Conservation (phyloP, 2,113 vertebrate genomes). For the Melanocharis versteri region DNA sequence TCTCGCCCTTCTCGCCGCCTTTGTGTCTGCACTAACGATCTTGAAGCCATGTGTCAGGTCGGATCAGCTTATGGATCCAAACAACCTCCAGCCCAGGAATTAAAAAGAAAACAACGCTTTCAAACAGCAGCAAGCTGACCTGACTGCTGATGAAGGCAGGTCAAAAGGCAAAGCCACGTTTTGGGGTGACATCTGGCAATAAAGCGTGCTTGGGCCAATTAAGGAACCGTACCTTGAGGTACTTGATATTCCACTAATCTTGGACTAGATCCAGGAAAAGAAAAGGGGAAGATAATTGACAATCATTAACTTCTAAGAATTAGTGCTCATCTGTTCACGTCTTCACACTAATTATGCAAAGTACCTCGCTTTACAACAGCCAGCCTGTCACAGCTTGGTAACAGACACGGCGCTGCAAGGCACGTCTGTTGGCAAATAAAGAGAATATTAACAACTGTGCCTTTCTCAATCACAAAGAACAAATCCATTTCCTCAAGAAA, state of each 20-base stretch:
- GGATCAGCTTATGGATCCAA: not conserved
- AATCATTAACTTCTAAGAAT: slow-evolving; percentile 41
- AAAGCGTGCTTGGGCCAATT: not conserved
- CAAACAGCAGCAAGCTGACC: not conserved
- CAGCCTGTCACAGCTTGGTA: not conserved
- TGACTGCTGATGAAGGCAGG: not conserved
- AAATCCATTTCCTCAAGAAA: not conserved
- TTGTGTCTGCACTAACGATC: not conserved
- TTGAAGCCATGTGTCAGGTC: not conserved
- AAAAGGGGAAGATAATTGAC: slow-evolving; percentile 3
- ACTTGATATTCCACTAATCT: not conserved
- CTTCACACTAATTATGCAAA: slow-evolving; percentile 42
- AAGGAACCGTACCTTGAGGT: not conserved
- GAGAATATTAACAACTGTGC: not conserved
- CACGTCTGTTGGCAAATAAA: not conserved
- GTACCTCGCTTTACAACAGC: not conserved
- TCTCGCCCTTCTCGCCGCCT: not conserved
- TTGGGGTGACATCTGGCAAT: not conserved
- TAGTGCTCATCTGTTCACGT: slow-evolving; percentile 36
- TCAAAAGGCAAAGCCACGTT: not conserved
- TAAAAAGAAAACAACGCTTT: not conserved
- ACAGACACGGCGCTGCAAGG: not conserved
- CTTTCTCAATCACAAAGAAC: not conserved
- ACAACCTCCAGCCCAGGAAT: not conserved
- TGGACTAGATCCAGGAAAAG: not conserved